Evolutionary conservation across 2,113 vertebrate genomes (phyloP).

Genomic region (Gulo gulo): DNA sequence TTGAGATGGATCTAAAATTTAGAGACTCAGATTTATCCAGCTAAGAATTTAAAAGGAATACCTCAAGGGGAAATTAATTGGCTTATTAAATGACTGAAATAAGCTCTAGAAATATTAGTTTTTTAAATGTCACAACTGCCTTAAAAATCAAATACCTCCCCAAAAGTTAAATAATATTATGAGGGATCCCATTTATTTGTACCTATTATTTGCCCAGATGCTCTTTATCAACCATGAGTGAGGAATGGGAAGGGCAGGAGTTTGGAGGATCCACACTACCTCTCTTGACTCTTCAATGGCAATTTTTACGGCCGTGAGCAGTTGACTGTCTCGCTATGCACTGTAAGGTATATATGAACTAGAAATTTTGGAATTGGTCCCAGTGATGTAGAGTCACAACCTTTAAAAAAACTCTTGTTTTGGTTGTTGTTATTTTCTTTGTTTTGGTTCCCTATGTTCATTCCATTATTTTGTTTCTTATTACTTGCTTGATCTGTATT

Average conservation of each 20-base stretch:
- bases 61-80: slow-evolving; percentile 68
- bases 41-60: slow-evolving; percentile 66
- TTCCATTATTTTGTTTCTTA: neutral
- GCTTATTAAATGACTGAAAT: slow-evolving; percentile 76
- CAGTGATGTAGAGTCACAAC: neutral
- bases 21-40: slow-evolving; percentile 68
- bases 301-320: neutral
- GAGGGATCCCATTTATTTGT: slow-evolving; percentile 49
- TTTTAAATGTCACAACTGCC: slow-evolving; percentile 64
- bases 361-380: neutral
- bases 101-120: slow-evolving; percentile 64
- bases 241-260: neutral
- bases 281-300: neutral
- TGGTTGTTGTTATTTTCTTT: neutral
- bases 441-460: neutral
- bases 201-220: slow-evolving; percentile 16
- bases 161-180: slow-evolving; percentile 58
- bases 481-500: neutral
- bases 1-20: slow-evolving; percentile 50
- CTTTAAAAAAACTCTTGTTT: neutral
- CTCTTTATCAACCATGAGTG: neutral
- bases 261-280: neutral
- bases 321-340: neutral
- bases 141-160: slow-evolving; percentile 54
- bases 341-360: neutral